Evolutionary conservation across 2,797 vertebrate genomes (phyloP).

Genomic region (Lepidocolaptes lacrymiger): DNA sequence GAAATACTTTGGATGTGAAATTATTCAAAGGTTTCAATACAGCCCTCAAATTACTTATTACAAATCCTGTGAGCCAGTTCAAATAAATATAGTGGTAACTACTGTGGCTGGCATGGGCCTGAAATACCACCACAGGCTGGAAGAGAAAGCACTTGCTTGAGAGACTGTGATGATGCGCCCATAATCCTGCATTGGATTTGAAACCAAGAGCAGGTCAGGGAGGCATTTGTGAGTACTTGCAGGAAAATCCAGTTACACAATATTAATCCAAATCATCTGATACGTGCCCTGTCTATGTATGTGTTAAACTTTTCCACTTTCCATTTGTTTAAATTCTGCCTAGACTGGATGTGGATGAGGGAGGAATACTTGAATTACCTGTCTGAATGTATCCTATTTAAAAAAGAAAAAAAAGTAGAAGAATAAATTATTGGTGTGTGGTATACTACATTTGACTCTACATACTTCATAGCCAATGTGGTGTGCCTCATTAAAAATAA

Average conservation of each 20-base stretch:
- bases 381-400: not conserved
- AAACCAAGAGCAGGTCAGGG: accelerated
- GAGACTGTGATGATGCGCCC: accelerated
- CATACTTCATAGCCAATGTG: not conserved
- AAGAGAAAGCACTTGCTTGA: not conserved
- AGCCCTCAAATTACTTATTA: not conserved
- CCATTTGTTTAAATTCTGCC: not conserved
- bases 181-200: not conserved
- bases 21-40: not conserved
- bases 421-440: accelerated
- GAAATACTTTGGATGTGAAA: not conserved
- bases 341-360: not conserved
- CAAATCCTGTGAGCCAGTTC: not conserved
- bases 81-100: not conserved
- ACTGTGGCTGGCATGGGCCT: not conserved
- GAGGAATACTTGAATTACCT: not conserved
- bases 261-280: not conserved
- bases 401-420: not conserved
- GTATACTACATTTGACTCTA: not conserved
- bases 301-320: not conserved
- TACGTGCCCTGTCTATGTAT: not conserved
- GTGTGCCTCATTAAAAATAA: not conserved
- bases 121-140: not conserved
- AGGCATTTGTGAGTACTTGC: not conserved
- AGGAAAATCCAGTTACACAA: not conserved